A percentile compares a stretch with the other conserved stretches of the same genome.
Conservation (phyloP, 2,888 invertebrate genomes). For the Stramonita haemastoma region DNA sequence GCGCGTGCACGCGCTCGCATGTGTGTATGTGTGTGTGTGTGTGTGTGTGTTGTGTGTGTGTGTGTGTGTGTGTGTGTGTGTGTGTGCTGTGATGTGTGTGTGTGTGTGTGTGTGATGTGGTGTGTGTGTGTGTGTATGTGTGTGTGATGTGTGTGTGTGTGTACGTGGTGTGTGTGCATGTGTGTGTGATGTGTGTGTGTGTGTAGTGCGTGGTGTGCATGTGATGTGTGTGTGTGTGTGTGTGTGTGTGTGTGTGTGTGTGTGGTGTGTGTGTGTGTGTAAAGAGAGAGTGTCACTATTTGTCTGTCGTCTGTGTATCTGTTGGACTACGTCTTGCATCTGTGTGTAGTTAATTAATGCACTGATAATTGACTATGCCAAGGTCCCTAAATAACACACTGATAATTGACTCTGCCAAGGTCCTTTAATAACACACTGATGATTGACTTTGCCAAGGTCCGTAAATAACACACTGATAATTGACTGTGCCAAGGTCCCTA, state of each 20-base stretch:
- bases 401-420: too few species aligned
- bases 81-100: slow-evolving; percentile 9
- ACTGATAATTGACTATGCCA: too few species aligned
- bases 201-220: background rate
- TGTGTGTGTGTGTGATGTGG: background rate
- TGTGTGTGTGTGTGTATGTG: background rate
- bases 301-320: too few species aligned
- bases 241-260: background rate
- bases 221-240: background rate
- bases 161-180: background rate
- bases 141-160: slow-evolving; percentile 5
- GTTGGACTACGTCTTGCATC: too few species aligned
- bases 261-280: background rate
- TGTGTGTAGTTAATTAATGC: too few species aligned
- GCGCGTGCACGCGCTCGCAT: background rate
- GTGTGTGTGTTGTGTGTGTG: background rate
- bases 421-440: background rate
- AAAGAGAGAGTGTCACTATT: background rate
- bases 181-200: background rate
- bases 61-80: background rate
- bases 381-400: too few species aligned
- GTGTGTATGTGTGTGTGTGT: background rate
- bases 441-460: background rate
- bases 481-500: slow-evolving; percentile 60
- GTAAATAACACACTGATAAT: too few species aligned